Base-by-base conservation (phyloP, 2,888 invertebrate species). In the Itoplectis maculator region DNA sequence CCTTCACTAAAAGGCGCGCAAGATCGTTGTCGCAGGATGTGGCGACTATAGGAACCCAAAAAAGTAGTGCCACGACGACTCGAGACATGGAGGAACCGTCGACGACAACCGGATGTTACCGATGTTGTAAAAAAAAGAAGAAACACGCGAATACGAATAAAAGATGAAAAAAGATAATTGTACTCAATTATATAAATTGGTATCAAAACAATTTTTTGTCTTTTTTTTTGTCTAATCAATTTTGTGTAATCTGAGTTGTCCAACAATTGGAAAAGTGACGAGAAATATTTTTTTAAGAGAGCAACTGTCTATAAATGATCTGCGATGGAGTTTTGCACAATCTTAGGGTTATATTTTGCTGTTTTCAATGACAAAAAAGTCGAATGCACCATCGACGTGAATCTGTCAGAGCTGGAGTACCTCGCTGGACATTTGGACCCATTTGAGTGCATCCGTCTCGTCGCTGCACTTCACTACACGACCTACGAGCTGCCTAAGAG, bases 401-500 rank as follows among this genome's bases (percentile, higher is more conserved):
- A 92, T 88, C 83, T 91, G 0, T 85, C 88, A 13, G 91, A 92
- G 83, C 84, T 94, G 49, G 92, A 94, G 85, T 95, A 95, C 87
- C 87, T 96, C 76, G 94, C 95, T 29, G 93, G 94, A 75, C 95
- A 94, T 88, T 90, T 96, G 84, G 93, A 94, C 68, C 88, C 89
- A 9, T 92, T 93, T 86, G 95, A 96, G 91, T 96, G 96, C 87
- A 93, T 94, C 63, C 92, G 92, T 85, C 92, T 96, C 1, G 93
- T 95, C 13, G 94, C 95, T 15, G 94, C 95, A 11, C 93, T 95
- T 73, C 94, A 95, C 91, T 95, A 94, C 85, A 92, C 93, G 74
- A 89, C 91, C 5, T 94, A 93, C 82, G 93, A 94, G 49, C 86
- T 93, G 76, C 94, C 94, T 0, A 91, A 91, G 77, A 91, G 90